phyloP scores from a whole-genome alignment of 2,113 vertebrate genomes.

The Peromyscus californicus region DNA sequence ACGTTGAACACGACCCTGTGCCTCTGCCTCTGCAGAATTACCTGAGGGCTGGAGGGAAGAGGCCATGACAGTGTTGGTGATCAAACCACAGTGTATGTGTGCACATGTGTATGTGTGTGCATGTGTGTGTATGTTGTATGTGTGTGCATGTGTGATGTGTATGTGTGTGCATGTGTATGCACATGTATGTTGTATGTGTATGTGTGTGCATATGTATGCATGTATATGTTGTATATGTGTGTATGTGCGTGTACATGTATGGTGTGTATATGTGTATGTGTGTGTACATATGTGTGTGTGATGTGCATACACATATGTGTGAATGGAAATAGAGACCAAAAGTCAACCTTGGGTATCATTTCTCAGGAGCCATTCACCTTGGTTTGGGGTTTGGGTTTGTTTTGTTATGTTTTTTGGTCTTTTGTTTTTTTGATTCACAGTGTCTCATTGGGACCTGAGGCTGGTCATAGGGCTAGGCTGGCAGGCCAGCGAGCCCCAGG shows the following conservation, averaged over 20 bases:
- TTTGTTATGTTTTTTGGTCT: background rate
- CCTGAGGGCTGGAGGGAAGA: background rate
- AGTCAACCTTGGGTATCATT: background rate
- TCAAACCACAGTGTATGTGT: background rate
- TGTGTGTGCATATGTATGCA: background rate
- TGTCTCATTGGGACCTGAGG: background rate
- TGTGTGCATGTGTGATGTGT: background rate
- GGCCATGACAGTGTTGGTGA: background rate
- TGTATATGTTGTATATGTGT: too few relatives aligned
- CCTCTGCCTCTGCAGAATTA: background rate
- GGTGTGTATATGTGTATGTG: background rate
- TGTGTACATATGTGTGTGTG: background rate
- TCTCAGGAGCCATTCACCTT: background rate
- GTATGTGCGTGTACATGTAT: background rate
- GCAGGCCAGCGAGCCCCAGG: background rate
- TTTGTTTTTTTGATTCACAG: background rate
- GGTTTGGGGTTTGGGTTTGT: background rate
- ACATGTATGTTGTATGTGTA: background rate
- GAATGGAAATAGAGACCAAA: background rate
- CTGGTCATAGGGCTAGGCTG: background rate
- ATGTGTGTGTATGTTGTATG: background rate
- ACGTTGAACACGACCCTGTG: background rate
- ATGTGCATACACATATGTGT: too few relatives aligned
- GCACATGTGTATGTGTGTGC: background rate
- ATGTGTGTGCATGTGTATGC: background rate